Percentiles rank a stretch among this genome's conserved stretches.
These are phyloP conservation scores for Oryzias javanicus DNA, from an alignment of 2,113 vertebrate species.

Conservation along the genomic window DNA sequence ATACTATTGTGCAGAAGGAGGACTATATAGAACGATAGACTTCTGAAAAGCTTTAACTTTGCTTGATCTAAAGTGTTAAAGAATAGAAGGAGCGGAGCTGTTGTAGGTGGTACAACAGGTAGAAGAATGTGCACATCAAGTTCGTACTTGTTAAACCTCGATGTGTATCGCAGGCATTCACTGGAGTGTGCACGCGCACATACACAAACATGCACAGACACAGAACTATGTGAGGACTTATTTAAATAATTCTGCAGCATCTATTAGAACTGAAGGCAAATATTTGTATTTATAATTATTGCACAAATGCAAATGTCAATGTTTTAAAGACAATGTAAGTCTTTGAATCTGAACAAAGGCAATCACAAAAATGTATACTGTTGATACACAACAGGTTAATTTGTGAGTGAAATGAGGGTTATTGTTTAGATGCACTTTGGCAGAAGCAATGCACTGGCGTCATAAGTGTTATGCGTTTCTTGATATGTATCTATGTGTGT, in stretches of 20 bases:
- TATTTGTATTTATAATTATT: neutral
- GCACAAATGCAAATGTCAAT: neutral
- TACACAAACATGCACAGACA: conserved; percentile 5
- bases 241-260: neutral
- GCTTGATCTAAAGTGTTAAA: conserved; percentile 21
- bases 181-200: neutral
- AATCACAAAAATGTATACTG: neutral
- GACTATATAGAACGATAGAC: conserved; percentile 16
- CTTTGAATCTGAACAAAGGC: neutral
- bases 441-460: conserved; percentile 6
- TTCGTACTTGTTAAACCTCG: conserved; percentile 62
- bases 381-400: conserved; percentile 11
- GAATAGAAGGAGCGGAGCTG: conserved; percentile 40
- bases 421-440: conserved; percentile 21
- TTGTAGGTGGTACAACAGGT: conserved; percentile 46
- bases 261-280: neutral
- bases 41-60: conserved; percentile 37
- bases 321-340: neutral
- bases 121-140: conserved; percentile 76
- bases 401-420: conserved; percentile 42
- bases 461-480: neutral
- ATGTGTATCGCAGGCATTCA: conserved; percentile 51
- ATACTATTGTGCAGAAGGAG: conserved; percentile 6
- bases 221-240: neutral
- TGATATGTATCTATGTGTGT: neutral